Conservation (phyloP, 1,140 invertebrate genomes). For the Drosophila seguyi region DNA sequence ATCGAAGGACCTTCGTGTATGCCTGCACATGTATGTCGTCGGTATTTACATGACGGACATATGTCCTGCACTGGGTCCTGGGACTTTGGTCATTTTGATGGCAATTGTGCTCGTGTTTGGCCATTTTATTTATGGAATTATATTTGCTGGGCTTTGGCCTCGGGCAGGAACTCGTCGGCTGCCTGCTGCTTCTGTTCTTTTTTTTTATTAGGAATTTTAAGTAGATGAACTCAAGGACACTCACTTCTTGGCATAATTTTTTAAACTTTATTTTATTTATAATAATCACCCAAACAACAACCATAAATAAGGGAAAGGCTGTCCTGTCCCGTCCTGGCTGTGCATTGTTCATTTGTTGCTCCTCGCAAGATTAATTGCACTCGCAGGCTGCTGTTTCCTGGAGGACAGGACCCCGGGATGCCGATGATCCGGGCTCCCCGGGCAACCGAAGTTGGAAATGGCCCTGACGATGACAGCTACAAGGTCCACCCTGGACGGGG, state of each 20-base stretch:
- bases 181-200: not conserved
- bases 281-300: not conserved
- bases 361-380: constrained; percentile 41
- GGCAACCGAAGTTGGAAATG: constrained; percentile 12
- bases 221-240: not conserved
- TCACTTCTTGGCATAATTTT: no score
- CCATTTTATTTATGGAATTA: constrained; percentile 15
- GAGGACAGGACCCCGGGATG: constrained; percentile 4
- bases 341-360: constrained; percentile 43
- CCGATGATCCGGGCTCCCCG: constrained; percentile 26
- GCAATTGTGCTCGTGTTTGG: constrained; percentile 15
- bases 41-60: constrained; percentile 41
- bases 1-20: constrained; percentile 17
- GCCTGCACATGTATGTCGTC: constrained; percentile 22
- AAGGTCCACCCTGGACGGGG: constrained; percentile 3
- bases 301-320: not conserved
- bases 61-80: constrained; percentile 1
- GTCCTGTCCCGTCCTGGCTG: not conserved
- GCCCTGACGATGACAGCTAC: constrained; percentile 27
- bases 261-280: not conserved
- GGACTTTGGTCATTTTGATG: constrained; percentile 28
- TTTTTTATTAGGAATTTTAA: not conserved
- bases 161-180: not conserved
- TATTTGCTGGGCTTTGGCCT: not conserved
- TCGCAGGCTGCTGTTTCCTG: constrained; percentile 8